These are phyloP conservation scores for Anguilla japonica DNA, from an alignment of 2,113 vertebrate genomes.

Conservation along the genomic window DNA sequence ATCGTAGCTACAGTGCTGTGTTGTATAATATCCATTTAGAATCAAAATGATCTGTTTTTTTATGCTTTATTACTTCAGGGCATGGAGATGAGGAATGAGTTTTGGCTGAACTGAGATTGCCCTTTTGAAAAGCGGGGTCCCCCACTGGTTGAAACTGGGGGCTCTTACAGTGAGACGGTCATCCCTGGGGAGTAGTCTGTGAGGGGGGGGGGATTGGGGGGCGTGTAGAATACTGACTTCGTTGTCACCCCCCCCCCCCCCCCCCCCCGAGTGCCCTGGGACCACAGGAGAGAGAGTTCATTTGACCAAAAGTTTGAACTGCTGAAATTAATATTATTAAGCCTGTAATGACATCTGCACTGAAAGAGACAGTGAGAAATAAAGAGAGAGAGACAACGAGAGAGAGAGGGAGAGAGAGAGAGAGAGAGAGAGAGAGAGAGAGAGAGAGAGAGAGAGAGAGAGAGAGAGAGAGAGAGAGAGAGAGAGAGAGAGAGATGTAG, in stretches of 20 bases:
- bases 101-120: background rate
- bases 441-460: too few species aligned
- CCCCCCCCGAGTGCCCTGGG: background rate
- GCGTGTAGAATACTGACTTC: background rate
- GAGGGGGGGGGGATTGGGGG: background rate
- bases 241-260: background rate
- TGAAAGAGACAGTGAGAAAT: background rate
- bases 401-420: too few species aligned
- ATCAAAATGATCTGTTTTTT: background rate
- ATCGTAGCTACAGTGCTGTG: background rate
- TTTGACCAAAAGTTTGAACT: background rate
- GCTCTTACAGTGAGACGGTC: background rate
- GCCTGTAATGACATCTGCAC: background rate
- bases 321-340: constrained; percentile 4
- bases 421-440: too few species aligned
- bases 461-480: too few species aligned
- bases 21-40: background rate
- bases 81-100: background rate
- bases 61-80: background rate
- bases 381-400: background rate
- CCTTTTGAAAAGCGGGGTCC: background rate
- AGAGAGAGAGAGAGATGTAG: too few species aligned
- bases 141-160: background rate
- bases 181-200: background rate
- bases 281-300: background rate